A percentile compares a stretch with the other conserved stretches of the same genome.
phyloP scores from a whole-genome alignment of 2,797 vertebrate species.

The Scyliorhinus canicula region DNA sequence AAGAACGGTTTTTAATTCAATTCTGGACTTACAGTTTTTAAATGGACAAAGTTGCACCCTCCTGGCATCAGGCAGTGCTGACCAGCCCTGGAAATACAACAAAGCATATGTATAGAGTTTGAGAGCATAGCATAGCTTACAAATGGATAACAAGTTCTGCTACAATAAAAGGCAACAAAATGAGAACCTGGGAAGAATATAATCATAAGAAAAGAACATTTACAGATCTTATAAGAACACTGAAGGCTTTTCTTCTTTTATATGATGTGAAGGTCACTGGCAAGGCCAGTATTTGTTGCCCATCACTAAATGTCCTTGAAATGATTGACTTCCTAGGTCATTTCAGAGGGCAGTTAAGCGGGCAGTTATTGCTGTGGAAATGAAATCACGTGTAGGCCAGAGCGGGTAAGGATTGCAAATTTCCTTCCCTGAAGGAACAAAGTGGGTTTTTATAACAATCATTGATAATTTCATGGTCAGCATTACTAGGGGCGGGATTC shows the following conservation, averaged over 20 bases:
- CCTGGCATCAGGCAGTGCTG: conserved; percentile 66
- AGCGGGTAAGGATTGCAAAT: no score
- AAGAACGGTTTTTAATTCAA: conserved; percentile 1
- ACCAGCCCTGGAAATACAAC: conserved; percentile 70
- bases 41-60: conserved; percentile 81
- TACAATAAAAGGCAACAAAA: not conserved
- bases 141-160: not conserved
- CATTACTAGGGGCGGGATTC: no score
- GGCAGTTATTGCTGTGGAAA: no score
- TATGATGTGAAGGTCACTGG: no score
- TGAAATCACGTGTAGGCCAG: no score
- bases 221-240: not conserved
- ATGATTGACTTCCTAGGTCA: no score
- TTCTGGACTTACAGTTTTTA: conserved; percentile 64
- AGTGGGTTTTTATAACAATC: no score
- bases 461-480: no score
- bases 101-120: not conserved
- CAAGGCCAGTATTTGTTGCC: no score
- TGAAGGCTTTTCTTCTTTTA: not conserved
- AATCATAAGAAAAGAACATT: not conserved
- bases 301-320: no score
- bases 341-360: no score
- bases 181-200: not conserved
- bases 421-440: no score
- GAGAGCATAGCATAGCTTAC: not conserved